Base-by-base conservation (phyloP, 2,113 vertebrate species). In the Cyprinodon variegatus region DNA sequence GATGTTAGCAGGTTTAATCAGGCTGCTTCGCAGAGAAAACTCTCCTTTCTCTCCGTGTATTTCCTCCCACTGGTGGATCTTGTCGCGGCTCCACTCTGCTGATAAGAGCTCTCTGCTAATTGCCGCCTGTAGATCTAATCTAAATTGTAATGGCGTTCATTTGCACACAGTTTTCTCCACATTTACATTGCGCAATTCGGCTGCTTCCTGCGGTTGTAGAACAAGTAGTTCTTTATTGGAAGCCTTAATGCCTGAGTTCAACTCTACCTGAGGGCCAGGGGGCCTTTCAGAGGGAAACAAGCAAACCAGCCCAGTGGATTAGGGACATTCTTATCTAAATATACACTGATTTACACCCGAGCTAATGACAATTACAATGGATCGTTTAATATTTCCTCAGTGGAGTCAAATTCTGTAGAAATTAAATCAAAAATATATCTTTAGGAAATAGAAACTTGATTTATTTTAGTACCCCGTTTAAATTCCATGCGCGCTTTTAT, bases 121-220 rank as follows among this genome's bases (percentile, higher is more conserved):
- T 86, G 90, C 88, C 83, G 78, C 86, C 90, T 84, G 90, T 76
- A 86, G 89, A 91, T 92, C 85, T 90, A 83, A 94, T 94, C 92
- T 94, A 76, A 92, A 93, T 93, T 90, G 74, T 87, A 93, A 94
- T 90, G 81, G 79, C 29, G 65, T 72, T 93, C 72, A 94, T 94
- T 94, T 92, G 92, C 93, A 93, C 92, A 84, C 88, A 89, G 83
- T 90, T 88, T 84, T 60, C 37, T 14, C 61, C 12, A 78, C 86
- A 92, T 94, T 94, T 92, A 72, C 90, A 90, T 92, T 29, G 65
- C 62, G 78, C 77, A 77, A 68, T 76, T 82, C 67, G 79, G 83
- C 87, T 86, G 78, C 74, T 87, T 91, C 91, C 90, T 83, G 91
- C 64, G 74, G 85, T 81, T 84, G 89, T 91, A 90, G 77, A 91